Conservation (phyloP, 2,888 invertebrate species). For the Volucella bombylans region DNA sequence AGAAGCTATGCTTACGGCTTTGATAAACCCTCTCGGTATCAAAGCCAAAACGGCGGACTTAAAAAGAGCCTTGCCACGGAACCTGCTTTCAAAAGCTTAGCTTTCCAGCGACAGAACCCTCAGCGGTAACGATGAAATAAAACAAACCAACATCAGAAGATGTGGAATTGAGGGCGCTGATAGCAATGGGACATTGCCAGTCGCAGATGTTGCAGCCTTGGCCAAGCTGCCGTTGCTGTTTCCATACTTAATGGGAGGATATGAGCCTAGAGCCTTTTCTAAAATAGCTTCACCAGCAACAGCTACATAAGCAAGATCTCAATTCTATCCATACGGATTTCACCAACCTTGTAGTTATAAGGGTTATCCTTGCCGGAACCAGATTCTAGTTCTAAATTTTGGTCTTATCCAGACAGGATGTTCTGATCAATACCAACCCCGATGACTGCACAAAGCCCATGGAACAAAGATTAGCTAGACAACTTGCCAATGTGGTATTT, state of each 20-base stretch:
- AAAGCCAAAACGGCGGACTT: slow-evolving; percentile 86
- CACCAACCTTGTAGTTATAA: slow-evolving; percentile 88
- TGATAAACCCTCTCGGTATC: slow-evolving; percentile 85
- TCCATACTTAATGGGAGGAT: slow-evolving; percentile 89
- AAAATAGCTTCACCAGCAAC: slow-evolving; percentile 89
- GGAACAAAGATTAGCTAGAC: slow-evolving; percentile 88
- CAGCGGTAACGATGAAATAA: slow-evolving; percentile 89
- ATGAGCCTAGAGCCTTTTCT: slow-evolving; percentile 88
- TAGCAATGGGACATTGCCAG: slow-evolving; percentile 83
- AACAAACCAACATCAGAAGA: slow-evolving; percentile 95
- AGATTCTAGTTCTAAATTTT: slow-evolving; percentile 83
- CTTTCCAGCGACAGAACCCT: slow-evolving; percentile 86
- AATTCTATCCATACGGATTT: slow-evolving; percentile 86
- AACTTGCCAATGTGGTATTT: slow-evolving; percentile 90
- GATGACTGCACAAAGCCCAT: slow-evolving; percentile 89
- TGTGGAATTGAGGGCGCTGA: slow-evolving; percentile 88
- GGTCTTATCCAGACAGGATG: slow-evolving; percentile 85
- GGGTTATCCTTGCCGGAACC: slow-evolving; percentile 79
- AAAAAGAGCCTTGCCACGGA: slow-evolving; percentile 88
- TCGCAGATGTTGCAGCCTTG: slow-evolving; percentile 84
- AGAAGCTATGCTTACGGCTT: too few relatives aligned
- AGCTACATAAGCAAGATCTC: slow-evolving; percentile 88
- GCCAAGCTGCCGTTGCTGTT: slow-evolving; percentile 86
- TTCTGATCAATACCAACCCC: slow-evolving; percentile 90
- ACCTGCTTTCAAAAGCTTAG: slow-evolving; percentile 85